Base-by-base conservation (phyloP, 35 echinoderm and acorn worm species). In the Patiria miniata region DNA sequence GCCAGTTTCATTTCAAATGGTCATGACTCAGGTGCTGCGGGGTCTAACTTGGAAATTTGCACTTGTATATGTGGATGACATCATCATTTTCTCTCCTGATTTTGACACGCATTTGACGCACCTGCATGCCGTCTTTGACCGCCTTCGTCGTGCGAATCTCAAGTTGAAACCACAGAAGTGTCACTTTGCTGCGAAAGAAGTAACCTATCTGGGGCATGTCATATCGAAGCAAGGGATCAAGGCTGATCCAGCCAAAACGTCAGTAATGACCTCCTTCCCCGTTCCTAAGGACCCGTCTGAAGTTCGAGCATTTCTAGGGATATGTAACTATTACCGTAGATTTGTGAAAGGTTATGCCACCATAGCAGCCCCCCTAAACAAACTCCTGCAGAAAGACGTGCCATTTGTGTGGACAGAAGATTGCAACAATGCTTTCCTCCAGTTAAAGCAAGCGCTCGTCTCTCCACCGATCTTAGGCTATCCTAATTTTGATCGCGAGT, bases 111-210 rank as follows among this genome's bases (percentile, higher is more conserved):
- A 92, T 81, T 42, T 92, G 8, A 29, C 80, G 9, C 90, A 88
- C 23, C 68, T 93, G 30, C 0, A 50, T 17, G 57, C 60, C 26
- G 87, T 94, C 18, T 89, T 89, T 76, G 80, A 33, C 30, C 89
- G 86, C 8, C 85, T 94, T 6, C 23, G 83, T 4, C 28, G 61
- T 12, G 87, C 92, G 19, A 84, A 88, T 58, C 39, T 94, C 30
- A 94, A 81, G 28, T 52, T 94, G 23, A 94, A 85, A 53, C 87
- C 92, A 16, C 50, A 65, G 7, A 94, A 94, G 32, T 93, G 91
- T 79, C 37, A 39, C 29, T 89, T 93, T 83, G 79, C 85, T 44
- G 79, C 86, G 17, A 83, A 73, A 23, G 79, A 65, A 23, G 87
- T 94, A 8, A 90, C 73, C 7, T 94, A 85, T 60, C 47, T 94